Base-by-base conservation (phyloP, 2,113 vertebrate genomes). In the Thermophis baileyi region DNA sequence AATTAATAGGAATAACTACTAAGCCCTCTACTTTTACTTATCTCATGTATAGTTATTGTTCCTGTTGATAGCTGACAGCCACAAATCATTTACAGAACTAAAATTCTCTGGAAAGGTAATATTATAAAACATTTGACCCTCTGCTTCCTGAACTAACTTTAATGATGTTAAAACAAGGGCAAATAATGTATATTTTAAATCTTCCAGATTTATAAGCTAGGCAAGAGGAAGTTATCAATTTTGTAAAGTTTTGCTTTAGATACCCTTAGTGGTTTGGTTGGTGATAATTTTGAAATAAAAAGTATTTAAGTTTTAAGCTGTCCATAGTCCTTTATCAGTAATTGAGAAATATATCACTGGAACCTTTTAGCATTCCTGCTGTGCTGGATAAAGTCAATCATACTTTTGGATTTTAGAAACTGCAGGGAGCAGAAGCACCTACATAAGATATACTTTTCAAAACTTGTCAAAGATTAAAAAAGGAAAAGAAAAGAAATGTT, bases 351-450 rank as follows among this genome's bases (percentile, higher is more conserved):
- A 3, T 74, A 46, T 88, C 57, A 92, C 47, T 85, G 10, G 18
- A 87, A 53, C 9, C 88, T 22, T 9, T 90, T 69, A 63, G 88
- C 20, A 22, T 89, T 90, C 92, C 60, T 54, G 60, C 44, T 87
- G 11, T 69, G 7, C 40, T 87, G 87, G 57, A 85, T 69, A 69
- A 47, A 88, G 46, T 87, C 89, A 87, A 46, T 74, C 22, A 60
- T 93, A 55, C 40, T 92, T 92, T 47, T 90, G 60, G 85, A 90
- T 24, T 92, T 94, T 30, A 74, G 30, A 91, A 90, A 50, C 51
- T 90, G 16, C 40, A 27, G 14, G 30, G 89, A 81, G 51, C 57
- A 90, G 86, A 93, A 44, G 53, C 0, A 63, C n/a, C 86, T 90
- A 27, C n/a, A 5, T 81, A 27, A 18, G 3, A 55, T 91, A 40